Evolutionary conservation across 2,113 vertebrate genomes (phyloP).

Genomic region (Zosterops pallidus): DNA sequence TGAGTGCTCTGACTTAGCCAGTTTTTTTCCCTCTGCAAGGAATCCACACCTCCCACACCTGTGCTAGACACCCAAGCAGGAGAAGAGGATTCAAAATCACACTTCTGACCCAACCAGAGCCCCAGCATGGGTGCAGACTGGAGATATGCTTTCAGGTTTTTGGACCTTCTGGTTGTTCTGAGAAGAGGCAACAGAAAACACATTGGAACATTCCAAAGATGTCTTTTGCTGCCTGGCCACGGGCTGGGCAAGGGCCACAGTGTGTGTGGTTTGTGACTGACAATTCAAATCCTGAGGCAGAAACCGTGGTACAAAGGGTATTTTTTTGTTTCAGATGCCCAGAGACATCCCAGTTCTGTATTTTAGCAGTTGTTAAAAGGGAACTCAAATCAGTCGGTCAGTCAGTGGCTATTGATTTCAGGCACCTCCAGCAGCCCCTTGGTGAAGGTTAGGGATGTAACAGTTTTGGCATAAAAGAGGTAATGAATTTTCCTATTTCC

Average conservation of each 20-base stretch:
- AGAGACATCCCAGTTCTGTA: neutral
- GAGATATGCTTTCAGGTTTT: neutral
- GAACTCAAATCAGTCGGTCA: neutral
- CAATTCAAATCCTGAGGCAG: neutral
- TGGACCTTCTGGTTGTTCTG: neutral
- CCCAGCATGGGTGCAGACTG: neutral
- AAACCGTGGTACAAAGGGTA: neutral
- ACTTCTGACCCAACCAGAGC: neutral
- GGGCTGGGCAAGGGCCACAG: neutral
- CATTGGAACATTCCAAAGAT: neutral
- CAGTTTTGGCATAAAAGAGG: neutral
- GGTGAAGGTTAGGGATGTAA: neutral
- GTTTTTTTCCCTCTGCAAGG: neutral
- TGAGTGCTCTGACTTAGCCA: neutral
- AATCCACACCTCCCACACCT: neutral
- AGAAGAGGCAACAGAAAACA: neutral
- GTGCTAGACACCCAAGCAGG: neutral
- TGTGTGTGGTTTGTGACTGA: accelerated
- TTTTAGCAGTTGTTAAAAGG: neutral
- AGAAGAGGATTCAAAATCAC: neutral
- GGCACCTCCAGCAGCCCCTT: neutral
- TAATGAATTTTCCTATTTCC: neutral
- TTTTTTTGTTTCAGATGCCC: neutral
- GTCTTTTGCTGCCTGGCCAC: neutral
- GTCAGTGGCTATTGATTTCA: neutral